Evolutionary conservation across 2,113 vertebrate genomes (phyloP).

Genomic region (Acrocephalus kingi): DNA sequence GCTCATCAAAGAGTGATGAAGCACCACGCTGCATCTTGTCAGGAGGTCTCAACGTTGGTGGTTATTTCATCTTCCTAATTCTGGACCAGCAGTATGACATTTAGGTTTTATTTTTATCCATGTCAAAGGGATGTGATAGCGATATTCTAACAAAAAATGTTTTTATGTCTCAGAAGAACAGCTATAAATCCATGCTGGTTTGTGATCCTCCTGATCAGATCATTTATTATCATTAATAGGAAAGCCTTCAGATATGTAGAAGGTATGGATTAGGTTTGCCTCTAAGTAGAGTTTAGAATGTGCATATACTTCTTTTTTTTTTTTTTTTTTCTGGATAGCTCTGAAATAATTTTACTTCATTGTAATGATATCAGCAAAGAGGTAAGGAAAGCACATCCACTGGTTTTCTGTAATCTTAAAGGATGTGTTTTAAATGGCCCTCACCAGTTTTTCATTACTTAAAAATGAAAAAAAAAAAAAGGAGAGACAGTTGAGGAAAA

Average conservation of each 20-base stretch:
- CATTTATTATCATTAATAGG: neutral
- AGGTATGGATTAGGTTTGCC: neutral
- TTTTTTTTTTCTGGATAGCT: neutral
- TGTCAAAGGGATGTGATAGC: accelerated
- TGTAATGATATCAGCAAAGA: neutral
- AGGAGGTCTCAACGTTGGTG: accelerated
- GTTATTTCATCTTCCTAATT: neutral
- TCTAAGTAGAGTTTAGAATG: neutral
- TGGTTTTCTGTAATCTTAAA: neutral
- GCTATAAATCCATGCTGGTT: neutral
- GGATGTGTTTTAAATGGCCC: accelerated
- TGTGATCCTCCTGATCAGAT: neutral
- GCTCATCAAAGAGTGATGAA: neutral
- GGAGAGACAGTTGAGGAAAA: neutral
- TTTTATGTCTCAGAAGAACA: neutral
- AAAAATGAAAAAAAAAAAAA: neutral
- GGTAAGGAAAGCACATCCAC: neutral
- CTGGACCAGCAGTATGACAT: neutral
- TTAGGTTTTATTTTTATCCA: neutral
- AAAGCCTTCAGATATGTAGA: neutral
- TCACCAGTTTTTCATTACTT: neutral
- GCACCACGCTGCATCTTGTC: neutral
- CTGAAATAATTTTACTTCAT: neutral
- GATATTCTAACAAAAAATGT: neutral
- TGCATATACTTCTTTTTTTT: neutral